Evolutionary conservation across 1,140 invertebrate genomes (phyloP).

Genomic region (Conus ventricosus): DNA sequence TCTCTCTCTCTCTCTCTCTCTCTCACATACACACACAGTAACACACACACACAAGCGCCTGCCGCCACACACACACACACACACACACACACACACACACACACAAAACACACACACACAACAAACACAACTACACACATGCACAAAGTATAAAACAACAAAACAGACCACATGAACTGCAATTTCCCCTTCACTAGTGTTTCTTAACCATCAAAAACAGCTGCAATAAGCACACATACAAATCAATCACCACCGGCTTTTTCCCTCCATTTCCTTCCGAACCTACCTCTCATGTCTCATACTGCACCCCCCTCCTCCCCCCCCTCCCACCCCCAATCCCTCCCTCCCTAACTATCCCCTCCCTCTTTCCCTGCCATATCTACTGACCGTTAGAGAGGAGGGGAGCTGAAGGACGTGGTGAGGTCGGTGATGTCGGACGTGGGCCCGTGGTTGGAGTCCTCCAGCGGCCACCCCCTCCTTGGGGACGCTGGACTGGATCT

Average conservation of each 20-base stretch:
- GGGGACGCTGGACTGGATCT: conserved; percentile 12
- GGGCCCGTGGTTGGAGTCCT: background rate
- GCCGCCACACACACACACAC: conserved; percentile 16
- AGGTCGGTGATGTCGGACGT: conserved; percentile 31
- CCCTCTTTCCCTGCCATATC: background rate
- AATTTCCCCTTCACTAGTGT: too few species aligned
- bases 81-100: conserved; percentile 3
- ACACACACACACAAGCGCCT: too few species aligned
- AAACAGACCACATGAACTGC: background rate
- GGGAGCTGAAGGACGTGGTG: conserved; percentile 24
- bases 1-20: too few species aligned
- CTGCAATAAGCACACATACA: too few species aligned
- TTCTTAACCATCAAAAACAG: too few species aligned
- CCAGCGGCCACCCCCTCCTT: background rate
- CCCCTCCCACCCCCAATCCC: too few species aligned
- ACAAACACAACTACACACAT: too few species aligned
- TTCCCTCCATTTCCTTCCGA: too few species aligned
- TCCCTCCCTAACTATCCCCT: background rate
- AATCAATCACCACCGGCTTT: too few species aligned
- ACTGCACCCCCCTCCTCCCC: too few species aligned
- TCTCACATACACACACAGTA: too few species aligned
- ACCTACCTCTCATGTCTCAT: too few species aligned
- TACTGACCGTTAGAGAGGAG: background rate
- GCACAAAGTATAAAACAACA: background rate
- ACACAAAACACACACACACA: background rate